Percentiles rank a stretch among this genome's conserved stretches.
Evolutionary conservation across 2,888 invertebrate genomes (phyloP).

Genomic region (Odontocolon sp.): DNA sequence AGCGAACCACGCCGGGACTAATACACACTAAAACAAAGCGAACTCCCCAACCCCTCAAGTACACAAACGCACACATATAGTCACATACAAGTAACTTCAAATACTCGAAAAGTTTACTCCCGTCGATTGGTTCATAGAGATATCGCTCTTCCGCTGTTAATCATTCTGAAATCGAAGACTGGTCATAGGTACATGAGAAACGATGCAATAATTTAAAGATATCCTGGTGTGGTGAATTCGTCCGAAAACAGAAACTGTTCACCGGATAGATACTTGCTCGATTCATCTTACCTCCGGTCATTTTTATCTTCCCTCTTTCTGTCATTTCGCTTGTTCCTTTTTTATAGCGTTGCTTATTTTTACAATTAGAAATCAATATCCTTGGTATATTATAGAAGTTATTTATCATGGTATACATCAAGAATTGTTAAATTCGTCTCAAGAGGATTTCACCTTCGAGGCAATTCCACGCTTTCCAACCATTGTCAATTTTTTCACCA

Average conservation of each 20-base stretch:
- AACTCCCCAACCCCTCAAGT: neutral
- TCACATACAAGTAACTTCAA: neutral
- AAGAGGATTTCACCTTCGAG: neutral
- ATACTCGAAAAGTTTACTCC: slow-evolving; percentile 9
- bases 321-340: no score
- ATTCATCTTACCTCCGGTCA: no score
- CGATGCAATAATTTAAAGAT: slow-evolving; percentile 1
- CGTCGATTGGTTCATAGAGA: neutral
- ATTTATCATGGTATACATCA: no score
- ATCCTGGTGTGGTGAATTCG: neutral
- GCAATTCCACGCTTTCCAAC: neutral
- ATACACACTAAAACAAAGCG: slow-evolving; percentile 4
- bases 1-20: slow-evolving; percentile 32
- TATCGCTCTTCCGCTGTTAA: neutral
- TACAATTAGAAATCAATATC: no score
- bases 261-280: neutral
- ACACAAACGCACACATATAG: neutral
- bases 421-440: no score
- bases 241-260: neutral
- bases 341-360: no score
- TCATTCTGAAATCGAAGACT: neutral
- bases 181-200: neutral
- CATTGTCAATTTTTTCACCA: neutral
- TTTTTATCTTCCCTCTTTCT: no score
- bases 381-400: no score